Conservation (phyloP, 2,888 invertebrate species). For the Dioctria linearis region DNA sequence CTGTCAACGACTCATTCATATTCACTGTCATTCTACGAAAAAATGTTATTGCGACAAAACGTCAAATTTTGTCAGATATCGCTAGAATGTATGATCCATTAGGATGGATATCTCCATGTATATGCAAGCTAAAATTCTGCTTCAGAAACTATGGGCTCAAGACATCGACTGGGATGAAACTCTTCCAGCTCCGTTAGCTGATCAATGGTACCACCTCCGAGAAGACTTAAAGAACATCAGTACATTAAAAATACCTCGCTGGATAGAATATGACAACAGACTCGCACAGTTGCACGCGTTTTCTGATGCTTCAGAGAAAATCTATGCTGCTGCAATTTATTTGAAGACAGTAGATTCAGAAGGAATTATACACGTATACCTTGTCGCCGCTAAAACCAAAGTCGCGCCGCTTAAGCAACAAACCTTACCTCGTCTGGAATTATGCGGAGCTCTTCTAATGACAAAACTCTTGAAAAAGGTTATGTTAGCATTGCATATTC, state of each 20-base stretch:
- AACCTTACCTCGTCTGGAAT: conserved; percentile 25
- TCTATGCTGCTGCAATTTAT: conserved; percentile 33
- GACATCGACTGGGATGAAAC: conserved; percentile 19
- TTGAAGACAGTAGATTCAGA: background rate
- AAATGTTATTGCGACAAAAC: background rate
- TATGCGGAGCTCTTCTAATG: conserved; percentile 47
- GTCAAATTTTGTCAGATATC: conserved; percentile 36
- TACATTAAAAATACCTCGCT: background rate
- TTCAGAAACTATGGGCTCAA: conserved; percentile 31
- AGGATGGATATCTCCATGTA: conserved; percentile 46
- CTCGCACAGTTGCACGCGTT: conserved; percentile 34
- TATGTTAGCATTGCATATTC: background rate
- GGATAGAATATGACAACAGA: background rate
- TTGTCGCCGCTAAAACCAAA: conserved; percentile 50
- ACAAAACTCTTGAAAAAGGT: background rate
- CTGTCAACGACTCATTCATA: background rate
- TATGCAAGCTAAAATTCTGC: conserved; percentile 30
- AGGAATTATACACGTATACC: background rate
- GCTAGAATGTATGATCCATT: conserved; percentile 51
- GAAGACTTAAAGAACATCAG: background rate
- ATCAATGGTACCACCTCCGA: conserved; percentile 30
- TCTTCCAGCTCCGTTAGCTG: background rate
- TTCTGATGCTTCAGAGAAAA: background rate
- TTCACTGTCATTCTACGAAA: background rate
- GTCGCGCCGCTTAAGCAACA: conserved; percentile 52